Base-by-base conservation (phyloP, 2,888 invertebrate genomes). In the Xestia xanthographa region DNA sequence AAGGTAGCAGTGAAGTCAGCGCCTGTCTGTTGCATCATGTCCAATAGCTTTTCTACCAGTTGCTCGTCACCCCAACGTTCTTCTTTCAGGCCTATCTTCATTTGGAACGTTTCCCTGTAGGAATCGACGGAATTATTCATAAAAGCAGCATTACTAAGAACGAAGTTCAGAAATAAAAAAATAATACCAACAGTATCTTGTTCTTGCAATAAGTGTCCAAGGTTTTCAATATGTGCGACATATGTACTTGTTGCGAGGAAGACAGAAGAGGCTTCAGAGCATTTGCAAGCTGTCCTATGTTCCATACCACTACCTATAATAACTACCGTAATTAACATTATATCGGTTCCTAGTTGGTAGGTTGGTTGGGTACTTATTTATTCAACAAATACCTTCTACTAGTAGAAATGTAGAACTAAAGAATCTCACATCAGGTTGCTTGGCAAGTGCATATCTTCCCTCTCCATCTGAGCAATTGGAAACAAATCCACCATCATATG, bases 1-100 rank as follows among this genome's bases (percentile, higher is more conserved):
- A 97, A 97, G 0, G 97, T 96, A 85, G 96, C 94, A 0, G 97
- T 98, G 86, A 97, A 98, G 90, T 98, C 98, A 14, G 97, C 97
- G 34, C 97, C 97, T 0, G 97, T 97, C 75, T 97, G 96, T 87
- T 97, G 96, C 97, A 98, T 97, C 92, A 97, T 97, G 43, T 97
- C 96, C 26, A 97, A 91, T 12, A 98, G 95, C 62, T 95, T 95
- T 73, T 97, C 95, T 0, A 97, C 92, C 29, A 97, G 85, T 66
- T 95, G 94, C 63, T 96, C 95, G 72, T 97, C 96, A 0, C 95
- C 95, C 93, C 95, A 94, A 4, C 94, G 93, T 80, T 96, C 96
- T 87, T 95, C 95, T 70, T 94, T 94, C 83, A 97, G 89, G 4
- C 97, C 96, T 75, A 97, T 96, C 92, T 97, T 97, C 92, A 95